Evolutionary conservation across 2,113 vertebrate species (phyloP).

Genomic region (Fregata magnificens): DNA sequence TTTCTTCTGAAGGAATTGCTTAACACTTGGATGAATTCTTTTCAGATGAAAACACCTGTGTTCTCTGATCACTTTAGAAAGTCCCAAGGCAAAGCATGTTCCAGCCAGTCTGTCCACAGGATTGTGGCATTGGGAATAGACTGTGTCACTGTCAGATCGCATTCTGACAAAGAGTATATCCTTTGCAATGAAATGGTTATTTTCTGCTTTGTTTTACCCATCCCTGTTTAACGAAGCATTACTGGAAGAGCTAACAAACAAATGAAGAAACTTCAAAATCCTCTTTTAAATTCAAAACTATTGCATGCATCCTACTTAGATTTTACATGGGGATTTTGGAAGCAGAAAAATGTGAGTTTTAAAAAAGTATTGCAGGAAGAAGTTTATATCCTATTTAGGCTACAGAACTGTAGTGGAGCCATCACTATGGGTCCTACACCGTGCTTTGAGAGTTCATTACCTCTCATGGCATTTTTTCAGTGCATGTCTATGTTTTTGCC

Average conservation of each 20-base stretch:
- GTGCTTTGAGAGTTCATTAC: neutral
- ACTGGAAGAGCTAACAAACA: neutral
- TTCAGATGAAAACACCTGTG: neutral
- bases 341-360: neutral
- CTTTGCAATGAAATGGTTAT: neutral
- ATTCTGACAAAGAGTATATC: neutral
- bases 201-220: slow-evolving; percentile 10
- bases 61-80: neutral
- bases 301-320: neutral
- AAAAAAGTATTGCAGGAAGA: neutral
- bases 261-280: neutral
- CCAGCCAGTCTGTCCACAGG: neutral
- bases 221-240: neutral
- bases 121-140: neutral
- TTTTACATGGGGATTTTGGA: neutral
- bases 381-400: neutral
- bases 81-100: slow-evolving; percentile 34
- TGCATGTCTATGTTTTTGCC: neutral
- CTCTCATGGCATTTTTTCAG: neutral
- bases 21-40: neutral
- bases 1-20: neutral
- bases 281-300: neutral
- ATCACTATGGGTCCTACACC: neutral
- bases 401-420: neutral
- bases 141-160: neutral